phyloP scores from a whole-genome alignment of 2,888 invertebrate species.

The Chesias legatella region DNA sequence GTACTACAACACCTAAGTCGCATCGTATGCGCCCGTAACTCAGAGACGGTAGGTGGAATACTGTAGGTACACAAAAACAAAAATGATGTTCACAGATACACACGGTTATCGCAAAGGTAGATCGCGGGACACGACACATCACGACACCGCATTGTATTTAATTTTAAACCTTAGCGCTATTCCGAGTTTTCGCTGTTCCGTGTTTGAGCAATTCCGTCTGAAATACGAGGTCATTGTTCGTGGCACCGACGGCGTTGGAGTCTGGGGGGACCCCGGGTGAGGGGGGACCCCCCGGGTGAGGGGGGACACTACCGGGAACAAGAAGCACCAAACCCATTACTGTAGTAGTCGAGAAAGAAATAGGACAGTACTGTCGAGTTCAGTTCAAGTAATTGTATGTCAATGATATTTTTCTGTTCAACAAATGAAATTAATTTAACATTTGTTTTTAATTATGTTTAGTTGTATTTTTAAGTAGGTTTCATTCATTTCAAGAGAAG shows the following conservation, averaged over 20 bases:
- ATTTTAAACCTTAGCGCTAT: constrained; percentile 55
- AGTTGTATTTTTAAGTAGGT: background rate
- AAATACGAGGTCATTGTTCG: constrained; percentile 80
- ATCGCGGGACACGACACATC: constrained; percentile 24
- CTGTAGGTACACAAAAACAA: background rate
- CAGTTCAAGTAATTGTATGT: constrained; percentile 76
- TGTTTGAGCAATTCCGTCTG: constrained; percentile 77
- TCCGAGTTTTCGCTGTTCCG: constrained; percentile 71
- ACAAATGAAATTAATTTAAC: constrained; percentile 25
- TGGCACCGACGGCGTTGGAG: constrained; percentile 70
- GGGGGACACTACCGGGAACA: constrained; percentile 45
- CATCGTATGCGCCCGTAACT: too few relatives aligned
- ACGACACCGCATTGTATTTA: constrained; percentile 29
- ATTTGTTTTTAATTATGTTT: constrained; percentile 13
- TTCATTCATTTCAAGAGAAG: background rate
- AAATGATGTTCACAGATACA: constrained; percentile 11
- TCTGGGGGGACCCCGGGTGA: constrained; percentile 46
- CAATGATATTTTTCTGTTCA: constrained; percentile 57
- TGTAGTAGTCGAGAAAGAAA: constrained; percentile 74
- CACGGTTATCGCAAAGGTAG: constrained; percentile 16
- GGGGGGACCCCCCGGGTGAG: constrained; percentile 33
- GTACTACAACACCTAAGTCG: too few relatives aligned
- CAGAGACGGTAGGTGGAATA: too few relatives aligned
- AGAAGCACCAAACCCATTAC: constrained; percentile 68
- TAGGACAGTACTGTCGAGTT: constrained; percentile 70